These are phyloP conservation scores for Sussaba pulchella DNA, from an alignment of 2,888 invertebrate genomes.

Conservation along the genomic window DNA sequence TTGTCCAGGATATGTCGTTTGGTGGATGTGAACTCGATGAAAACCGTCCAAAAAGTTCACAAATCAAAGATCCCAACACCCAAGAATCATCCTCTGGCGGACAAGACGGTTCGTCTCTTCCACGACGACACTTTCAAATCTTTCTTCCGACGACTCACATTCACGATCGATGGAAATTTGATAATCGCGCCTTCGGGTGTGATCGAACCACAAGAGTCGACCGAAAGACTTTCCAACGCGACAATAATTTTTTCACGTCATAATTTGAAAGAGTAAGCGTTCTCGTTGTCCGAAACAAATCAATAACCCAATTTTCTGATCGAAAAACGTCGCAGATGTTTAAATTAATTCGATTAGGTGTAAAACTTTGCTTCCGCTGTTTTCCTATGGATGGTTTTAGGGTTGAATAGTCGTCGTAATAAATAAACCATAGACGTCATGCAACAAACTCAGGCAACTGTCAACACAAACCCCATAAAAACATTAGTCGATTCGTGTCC, in stretches of 20 bases:
- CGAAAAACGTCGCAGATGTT: too few species aligned
- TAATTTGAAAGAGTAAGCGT: constrained; percentile 86
- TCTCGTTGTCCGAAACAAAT: too few species aligned
- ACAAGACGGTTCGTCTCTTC: constrained; percentile 89
- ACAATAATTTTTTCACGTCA: constrained; percentile 87
- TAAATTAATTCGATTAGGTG: too few species aligned
- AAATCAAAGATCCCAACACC: constrained; percentile 88
- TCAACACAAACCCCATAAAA: too few species aligned
- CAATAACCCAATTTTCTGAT: too few species aligned
- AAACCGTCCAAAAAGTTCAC: constrained; percentile 88
- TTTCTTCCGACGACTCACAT: constrained; percentile 95
- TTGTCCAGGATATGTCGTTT: constrained; percentile 88
- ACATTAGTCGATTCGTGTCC: too few species aligned
- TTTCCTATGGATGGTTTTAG: too few species aligned
- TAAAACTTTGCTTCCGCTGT: too few species aligned
- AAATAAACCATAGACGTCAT: too few species aligned
- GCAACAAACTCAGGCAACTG: too few species aligned
- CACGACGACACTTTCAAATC: constrained; percentile 97
- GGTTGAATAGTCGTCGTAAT: too few species aligned
- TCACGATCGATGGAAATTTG: constrained; percentile 96
- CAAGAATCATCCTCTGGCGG: constrained; percentile 86
- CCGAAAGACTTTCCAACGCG: constrained; percentile 86
- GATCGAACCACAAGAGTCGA: constrained; percentile 90
- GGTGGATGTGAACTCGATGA: constrained; percentile 89
- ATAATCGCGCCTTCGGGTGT: constrained; percentile 96